These are phyloP conservation scores for Balaeniceps rex DNA, from an alignment of 2,113 vertebrate species.

Conservation along the genomic window DNA sequence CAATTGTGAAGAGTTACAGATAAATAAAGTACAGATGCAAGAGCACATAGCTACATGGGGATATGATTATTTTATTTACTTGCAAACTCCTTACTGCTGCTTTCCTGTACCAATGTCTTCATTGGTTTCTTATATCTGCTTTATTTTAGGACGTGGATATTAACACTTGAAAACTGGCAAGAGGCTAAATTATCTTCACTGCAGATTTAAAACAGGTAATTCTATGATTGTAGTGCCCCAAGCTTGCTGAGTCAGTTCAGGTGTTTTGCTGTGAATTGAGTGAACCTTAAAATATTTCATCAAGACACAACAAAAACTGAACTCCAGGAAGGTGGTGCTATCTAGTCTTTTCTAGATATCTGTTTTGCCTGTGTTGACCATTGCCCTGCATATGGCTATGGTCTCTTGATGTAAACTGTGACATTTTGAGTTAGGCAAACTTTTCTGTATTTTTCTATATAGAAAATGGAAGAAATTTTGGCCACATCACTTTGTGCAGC, in stretches of 20 bases:
- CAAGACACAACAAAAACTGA: background rate
- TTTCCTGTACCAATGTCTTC: background rate
- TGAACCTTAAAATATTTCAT: background rate
- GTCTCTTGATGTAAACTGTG: background rate
- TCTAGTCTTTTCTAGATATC: background rate
- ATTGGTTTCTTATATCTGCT: background rate
- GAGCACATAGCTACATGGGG: background rate
- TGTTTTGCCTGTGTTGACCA: background rate
- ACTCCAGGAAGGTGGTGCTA: background rate
- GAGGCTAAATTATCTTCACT: background rate
- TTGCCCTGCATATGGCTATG: too few species aligned
- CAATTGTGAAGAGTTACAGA: background rate
- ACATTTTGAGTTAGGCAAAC: background rate
- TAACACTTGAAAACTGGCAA: background rate
- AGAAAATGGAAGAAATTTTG: background rate
- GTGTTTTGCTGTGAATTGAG: background rate
- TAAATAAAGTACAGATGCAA: background rate
- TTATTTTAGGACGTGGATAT: background rate
- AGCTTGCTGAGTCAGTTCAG: background rate
- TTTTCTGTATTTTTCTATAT: background rate
- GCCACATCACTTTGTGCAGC: background rate
- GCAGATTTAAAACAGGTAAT: background rate
- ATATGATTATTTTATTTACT: background rate
- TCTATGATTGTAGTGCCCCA: background rate
- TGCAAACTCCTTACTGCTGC: background rate